These are phyloP conservation scores for Callinectes sapidus DNA, from an alignment of 2,888 invertebrate genomes.

Conservation along the genomic window DNA sequence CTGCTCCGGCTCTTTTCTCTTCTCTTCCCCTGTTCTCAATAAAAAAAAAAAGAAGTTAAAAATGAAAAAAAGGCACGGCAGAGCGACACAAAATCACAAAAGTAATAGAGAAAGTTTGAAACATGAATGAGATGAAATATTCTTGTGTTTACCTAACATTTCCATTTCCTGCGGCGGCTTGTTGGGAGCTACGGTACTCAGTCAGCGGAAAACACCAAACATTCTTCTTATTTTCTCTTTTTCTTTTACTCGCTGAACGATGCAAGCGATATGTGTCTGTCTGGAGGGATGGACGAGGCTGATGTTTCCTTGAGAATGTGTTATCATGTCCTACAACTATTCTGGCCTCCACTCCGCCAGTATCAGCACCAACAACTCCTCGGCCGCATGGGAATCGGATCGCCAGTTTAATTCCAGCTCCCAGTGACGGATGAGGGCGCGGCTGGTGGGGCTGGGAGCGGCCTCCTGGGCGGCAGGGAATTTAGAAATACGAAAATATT, in stretches of 20 bases:
- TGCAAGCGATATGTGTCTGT: slow-evolving; percentile 5
- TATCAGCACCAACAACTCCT: not conserved
- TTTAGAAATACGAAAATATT: not conserved
- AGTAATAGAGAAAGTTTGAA: slow-evolving; percentile 24
- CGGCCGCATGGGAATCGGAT: not conserved
- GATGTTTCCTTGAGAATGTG: not conserved
- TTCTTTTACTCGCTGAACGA: not conserved
- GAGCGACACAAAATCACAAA: not conserved
- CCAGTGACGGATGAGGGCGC: not conserved
- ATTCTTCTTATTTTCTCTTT: not conserved
- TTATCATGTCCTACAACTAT: slow-evolving; percentile 4
- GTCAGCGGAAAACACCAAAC: slow-evolving; percentile 21
- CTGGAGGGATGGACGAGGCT: not conserved
- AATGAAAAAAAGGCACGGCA: not conserved
- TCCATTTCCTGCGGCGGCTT: slow-evolving; percentile 15
- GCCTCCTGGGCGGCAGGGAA: not conserved
- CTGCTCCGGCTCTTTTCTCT: not conserved
- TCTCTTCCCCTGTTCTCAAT: not conserved
- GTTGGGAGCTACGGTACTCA: not conserved
- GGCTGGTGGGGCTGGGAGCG: not conserved
- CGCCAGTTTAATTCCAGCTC: not conserved
- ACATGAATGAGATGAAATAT: slow-evolving; percentile 6
- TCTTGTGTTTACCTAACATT: slow-evolving; percentile 21
- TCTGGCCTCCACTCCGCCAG: not conserved
- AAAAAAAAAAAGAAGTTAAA: not conserved